Evolutionary conservation across 37 sponge, comb jelly and placozoan genomes (phyloP).

Genomic region (Amphimedon queenslandica): DNA sequence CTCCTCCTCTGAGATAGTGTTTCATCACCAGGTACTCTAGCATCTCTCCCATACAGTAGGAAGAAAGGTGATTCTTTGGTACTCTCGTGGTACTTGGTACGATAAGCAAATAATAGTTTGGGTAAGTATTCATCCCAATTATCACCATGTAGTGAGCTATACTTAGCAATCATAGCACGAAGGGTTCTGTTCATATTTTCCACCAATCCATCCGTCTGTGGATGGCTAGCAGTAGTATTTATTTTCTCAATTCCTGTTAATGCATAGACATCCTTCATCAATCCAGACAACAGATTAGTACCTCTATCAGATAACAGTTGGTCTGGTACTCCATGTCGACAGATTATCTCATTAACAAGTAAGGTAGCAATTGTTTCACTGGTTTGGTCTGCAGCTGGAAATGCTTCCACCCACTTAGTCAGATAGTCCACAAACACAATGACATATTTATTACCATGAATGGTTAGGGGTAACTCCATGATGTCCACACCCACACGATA

Average conservation of each 20-base stretch:
- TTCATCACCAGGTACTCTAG: slow-evolving; percentile 30
- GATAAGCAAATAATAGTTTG: slow-evolving; percentile 43
- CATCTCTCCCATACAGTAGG: slow-evolving; percentile 40
- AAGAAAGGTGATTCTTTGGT: slow-evolving; percentile 44
- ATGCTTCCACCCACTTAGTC: slow-evolving; percentile 67
- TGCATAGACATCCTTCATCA: slow-evolving; percentile 19
- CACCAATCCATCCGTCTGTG: slow-evolving; percentile 55
- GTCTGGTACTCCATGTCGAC: slow-evolving; percentile 36
- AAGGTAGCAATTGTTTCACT: slow-evolving; percentile 47
- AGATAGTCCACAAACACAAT: slow-evolving; percentile 58
- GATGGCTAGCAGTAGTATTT: slow-evolving; percentile 50
- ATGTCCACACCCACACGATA: slow-evolving; percentile 54
- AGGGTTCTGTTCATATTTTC: slow-evolving; percentile 42
- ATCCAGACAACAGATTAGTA: slow-evolving; percentile 23
- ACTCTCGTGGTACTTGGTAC: slow-evolving; percentile 25
- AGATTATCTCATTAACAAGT: slow-evolving; percentile 29
- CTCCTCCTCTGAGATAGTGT: neutral
- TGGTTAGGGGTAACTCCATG: slow-evolving; percentile 33
- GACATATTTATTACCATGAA: slow-evolving; percentile 39
- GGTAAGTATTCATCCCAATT: slow-evolving; percentile 57
- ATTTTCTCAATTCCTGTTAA: slow-evolving; percentile 33
- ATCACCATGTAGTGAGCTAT: neutral
- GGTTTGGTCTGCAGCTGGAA: slow-evolving; percentile 36
- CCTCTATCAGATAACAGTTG: slow-evolving; percentile 49
- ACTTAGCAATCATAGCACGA: slow-evolving; percentile 33